A percentile compares a stretch with the other conserved stretches of the same genome.
Evolutionary conservation across 2,888 invertebrate species (phyloP).

Genomic region (Orgyia antiqua): DNA sequence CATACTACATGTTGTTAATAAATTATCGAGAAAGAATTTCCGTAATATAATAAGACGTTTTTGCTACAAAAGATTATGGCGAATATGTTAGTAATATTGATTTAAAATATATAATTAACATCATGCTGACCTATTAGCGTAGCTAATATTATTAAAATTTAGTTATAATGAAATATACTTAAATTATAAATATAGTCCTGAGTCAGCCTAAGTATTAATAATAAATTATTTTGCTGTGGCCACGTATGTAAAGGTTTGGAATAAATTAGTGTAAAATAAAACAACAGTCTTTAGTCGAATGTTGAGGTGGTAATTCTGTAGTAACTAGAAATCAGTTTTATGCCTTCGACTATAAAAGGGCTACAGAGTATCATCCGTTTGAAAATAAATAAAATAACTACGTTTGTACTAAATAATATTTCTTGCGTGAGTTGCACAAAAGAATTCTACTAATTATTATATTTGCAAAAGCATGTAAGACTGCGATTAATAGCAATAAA

Average conservation of each 20-base stretch:
- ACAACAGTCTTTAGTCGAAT: conserved; percentile 25
- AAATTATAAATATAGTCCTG: conserved; percentile 40
- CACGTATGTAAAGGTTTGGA: conserved; percentile 32
- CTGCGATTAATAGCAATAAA: conserved; percentile 21
- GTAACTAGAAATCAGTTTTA: conserved; percentile 9
- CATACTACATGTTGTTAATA: no score
- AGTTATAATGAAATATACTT: conserved; percentile 44
- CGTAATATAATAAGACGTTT: conserved; percentile 50
- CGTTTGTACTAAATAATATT: conserved; percentile 11
- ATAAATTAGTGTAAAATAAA: conserved; percentile 30
- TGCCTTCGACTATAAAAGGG: conserved; percentile 16
- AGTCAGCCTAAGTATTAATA: conserved; percentile 66
- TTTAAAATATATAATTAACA: conserved; percentile 42
- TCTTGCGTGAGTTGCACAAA: conserved; percentile 13
- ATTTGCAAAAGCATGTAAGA: conserved; percentile 22
- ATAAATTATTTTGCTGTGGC: conserved; percentile 36
- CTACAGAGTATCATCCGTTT: conserved; percentile 22
- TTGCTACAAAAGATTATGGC: conserved; percentile 56
- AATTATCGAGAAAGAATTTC: no score
- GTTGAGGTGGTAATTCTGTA: conserved; percentile 14
- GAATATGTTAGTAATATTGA: conserved; percentile 40
- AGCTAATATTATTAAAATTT: conserved; percentile 63
- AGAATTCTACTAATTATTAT: conserved; percentile 7
- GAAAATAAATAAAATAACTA: conserved; percentile 12
- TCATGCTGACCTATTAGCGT: conserved; percentile 50